Conservation (phyloP, 2,113 vertebrate genomes). For the Urocynchramus pylzowi region DNA sequence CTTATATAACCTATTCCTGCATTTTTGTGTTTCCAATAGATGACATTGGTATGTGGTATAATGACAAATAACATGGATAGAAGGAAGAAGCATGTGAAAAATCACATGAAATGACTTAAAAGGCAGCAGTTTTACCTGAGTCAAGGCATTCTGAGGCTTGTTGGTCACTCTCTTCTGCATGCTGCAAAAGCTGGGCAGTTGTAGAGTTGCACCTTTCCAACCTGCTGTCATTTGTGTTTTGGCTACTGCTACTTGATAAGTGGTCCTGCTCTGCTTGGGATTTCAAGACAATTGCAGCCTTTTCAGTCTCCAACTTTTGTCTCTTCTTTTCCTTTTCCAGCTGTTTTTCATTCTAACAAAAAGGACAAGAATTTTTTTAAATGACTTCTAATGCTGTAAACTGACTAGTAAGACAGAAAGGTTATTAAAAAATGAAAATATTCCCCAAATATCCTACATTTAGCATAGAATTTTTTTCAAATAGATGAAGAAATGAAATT, state of each 20-base stretch:
- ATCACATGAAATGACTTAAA: neutral
- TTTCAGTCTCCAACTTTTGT: conserved; percentile 55
- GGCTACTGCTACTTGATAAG: conserved; percentile 38
- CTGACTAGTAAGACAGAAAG: neutral
- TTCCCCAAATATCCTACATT: neutral
- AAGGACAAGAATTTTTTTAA: neutral
- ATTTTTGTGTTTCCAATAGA: neutral
- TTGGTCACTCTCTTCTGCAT: conserved; percentile 72
- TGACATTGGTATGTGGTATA: rapidly evolving
- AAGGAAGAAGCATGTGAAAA: neutral
- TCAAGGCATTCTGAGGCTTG: conserved; percentile 73
- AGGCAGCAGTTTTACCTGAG: conserved; percentile 68
- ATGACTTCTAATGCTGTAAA: neutral
- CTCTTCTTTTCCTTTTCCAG: conserved; percentile 77
- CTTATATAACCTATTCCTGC: neutral
- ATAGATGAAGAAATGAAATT: neutral
- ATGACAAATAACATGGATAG: neutral
- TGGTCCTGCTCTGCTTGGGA: conserved; percentile 25
- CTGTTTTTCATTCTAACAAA: conserved; percentile 81
- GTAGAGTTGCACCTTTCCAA: conserved; percentile 56
- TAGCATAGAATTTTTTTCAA: neutral
- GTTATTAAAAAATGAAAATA: neutral
- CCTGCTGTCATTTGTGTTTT: conserved; percentile 21
- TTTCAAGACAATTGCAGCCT: neutral
- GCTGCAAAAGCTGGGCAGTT: conserved; percentile 65